phyloP scores from a whole-genome alignment of 2,888 invertebrate genomes.

The Aplocera efformata region DNA sequence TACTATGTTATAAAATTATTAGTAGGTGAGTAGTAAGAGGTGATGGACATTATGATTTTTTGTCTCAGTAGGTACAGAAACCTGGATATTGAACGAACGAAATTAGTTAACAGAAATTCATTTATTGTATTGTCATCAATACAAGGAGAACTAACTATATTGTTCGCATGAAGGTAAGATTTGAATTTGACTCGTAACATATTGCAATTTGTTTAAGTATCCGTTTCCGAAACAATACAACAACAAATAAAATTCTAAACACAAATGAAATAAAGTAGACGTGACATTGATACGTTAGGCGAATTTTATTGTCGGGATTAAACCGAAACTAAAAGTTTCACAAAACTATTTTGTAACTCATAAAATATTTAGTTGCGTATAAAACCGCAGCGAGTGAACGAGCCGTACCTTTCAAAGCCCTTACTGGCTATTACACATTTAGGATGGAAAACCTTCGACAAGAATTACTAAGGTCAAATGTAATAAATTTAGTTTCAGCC shows the following conservation, averaged over 20 bases:
- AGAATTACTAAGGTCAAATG: conserved; percentile 78
- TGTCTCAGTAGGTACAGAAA: too few species aligned
- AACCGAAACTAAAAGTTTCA: conserved; percentile 52
- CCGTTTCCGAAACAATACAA: background rate
- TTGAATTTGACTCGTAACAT: too few species aligned
- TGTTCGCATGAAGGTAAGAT: too few species aligned
- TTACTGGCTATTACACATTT: conserved; percentile 66
- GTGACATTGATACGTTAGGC: conserved; percentile 33
- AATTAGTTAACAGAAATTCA: too few species aligned
- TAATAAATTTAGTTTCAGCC: conserved; percentile 79
- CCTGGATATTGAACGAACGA: too few species aligned
- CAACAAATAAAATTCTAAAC: conserved; percentile 4
- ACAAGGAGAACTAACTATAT: too few species aligned
- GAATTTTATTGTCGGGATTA: conserved; percentile 49
- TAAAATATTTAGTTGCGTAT: conserved; percentile 72
- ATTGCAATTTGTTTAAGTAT: too few species aligned
- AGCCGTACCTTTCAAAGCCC: conserved; percentile 66
- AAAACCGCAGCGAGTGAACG: conserved; percentile 64
- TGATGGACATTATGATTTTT: too few species aligned
- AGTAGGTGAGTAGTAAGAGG: too few species aligned
- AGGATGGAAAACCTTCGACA: conserved; percentile 70
- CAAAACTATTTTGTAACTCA: conserved; percentile 70
- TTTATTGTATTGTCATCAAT: too few species aligned
- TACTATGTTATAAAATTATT: too few species aligned
- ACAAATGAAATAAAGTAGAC: conserved; percentile 24